Evolutionary conservation across 2,797 vertebrate genomes (phyloP).

Genomic region (Tenualosa ilisha): DNA sequence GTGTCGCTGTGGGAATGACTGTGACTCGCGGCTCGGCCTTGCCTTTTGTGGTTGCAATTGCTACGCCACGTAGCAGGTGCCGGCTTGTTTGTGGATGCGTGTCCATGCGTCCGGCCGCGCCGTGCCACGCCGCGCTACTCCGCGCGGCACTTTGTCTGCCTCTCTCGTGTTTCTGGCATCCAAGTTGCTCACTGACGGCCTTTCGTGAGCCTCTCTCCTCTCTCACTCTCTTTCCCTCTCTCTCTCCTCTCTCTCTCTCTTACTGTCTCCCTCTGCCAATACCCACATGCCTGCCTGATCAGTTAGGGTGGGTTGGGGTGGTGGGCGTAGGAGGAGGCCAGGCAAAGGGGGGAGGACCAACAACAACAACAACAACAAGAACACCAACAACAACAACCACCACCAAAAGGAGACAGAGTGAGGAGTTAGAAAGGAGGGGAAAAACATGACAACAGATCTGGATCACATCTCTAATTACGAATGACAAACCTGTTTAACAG

Average conservation of each 20-base stretch:
- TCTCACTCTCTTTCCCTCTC: background rate
- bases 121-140: background rate
- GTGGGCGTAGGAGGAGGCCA: background rate
- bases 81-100: background rate
- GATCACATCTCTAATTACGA: conserved; percentile 49
- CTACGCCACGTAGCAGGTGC: background rate
- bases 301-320: background rate
- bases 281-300: conserved; percentile 36
- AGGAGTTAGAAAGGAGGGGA: background rate
- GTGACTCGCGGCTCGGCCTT: background rate
- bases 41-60: background rate
- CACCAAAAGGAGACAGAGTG: background rate
- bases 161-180: background rate
- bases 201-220: background rate
- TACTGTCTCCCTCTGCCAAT: conserved; percentile 43
- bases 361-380: background rate
- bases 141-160: background rate
- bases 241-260: conserved; percentile 26
- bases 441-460: conserved; percentile 46
- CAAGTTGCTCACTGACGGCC: background rate
- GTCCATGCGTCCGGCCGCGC: background rate
- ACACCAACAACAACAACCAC: background rate
- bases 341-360: background rate
- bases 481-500: conserved; percentile 41
- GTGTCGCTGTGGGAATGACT: background rate